Base-by-base conservation (phyloP, 2,888 invertebrate genomes). In the Lamellibrachia satsuma region DNA sequence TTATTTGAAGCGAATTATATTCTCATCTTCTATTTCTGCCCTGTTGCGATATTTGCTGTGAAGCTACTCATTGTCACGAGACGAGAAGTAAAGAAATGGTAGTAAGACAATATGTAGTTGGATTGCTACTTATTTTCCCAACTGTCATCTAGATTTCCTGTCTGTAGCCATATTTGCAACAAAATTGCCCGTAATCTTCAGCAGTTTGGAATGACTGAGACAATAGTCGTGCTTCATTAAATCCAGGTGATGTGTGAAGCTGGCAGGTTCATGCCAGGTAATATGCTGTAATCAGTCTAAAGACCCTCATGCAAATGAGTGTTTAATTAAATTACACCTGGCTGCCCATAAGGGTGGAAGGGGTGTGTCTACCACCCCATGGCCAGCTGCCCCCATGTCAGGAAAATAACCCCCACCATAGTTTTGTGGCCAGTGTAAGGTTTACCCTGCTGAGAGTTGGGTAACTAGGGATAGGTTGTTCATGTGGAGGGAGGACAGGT, bases 251-350 rank as follows among this genome's bases (percentile, higher is more conserved):
- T 75, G 75, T 75, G 75, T 75, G 75, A 75, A 75, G 75, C 22
- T 22, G 75, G 22, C 75, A 22, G 75, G 22, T 75, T 75, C 15
- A 22, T 75, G 75, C 75, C 75, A 75, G 75, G 75, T 75, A 75
- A 75, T 75, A 75, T 75, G 75, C 75, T 75, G 75, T 75, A 75
- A 75, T 75, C 75, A 75, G 75, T 75, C 75, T 75, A 75, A 75
- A 75, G 75, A 75, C 75, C 22, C 75, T 75, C 75, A 75, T 75
- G 75, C 75, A 75, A 75, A 75, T 75, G 75, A 15, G 22, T 75
- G 75, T 75, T 75, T 75, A 75, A 75, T 75, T 75, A 75, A 75
- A 75, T 75, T 75, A 75, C 75, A 75, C 75, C 75, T 75, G 75
- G 75, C 75, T 75, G 75, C 75, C n/a, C 22, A n/a, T 75, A n/a